Evolutionary conservation across 1,140 invertebrate genomes (phyloP).

Genomic region (Drosophila melanogaster): DNA sequence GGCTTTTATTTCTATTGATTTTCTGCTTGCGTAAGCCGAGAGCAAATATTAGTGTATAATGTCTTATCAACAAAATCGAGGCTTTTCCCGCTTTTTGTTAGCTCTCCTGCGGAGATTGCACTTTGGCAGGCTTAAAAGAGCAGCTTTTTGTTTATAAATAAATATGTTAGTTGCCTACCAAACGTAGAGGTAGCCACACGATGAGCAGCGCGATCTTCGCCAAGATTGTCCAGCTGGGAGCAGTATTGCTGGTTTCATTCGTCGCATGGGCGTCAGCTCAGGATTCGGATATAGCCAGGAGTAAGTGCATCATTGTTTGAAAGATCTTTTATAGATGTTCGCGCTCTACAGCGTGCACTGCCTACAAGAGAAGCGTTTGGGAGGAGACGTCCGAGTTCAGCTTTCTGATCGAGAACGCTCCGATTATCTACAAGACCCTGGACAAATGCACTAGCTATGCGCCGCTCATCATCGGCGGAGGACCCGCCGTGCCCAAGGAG

Average conservation of each 20-base stretch:
- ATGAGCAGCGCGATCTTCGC: conserved; percentile 13
- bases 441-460: conserved; percentile 61
- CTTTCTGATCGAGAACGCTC: conserved; percentile 24
- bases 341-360: conserved; percentile 45
- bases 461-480: conserved; percentile 58
- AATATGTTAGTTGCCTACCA: conserved; percentile 21
- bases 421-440: conserved; percentile 30
- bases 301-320: conserved; percentile 13
- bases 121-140: conserved; percentile 1
- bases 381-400: conserved; percentile 54
- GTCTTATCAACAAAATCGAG: conserved; percentile 24
- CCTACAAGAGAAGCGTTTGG: conserved; percentile 54
- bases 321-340: background rate
- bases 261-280: conserved; percentile 4
- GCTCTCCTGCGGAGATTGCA: conserved; percentile 24
- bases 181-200: conserved; percentile 13
- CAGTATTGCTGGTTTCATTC: background rate
- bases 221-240: background rate
- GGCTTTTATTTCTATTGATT: conserved; percentile 12
- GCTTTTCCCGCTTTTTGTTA: conserved; percentile 12
- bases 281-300: conserved; percentile 32
- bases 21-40: conserved; percentile 5
- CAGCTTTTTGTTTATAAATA: conserved; percentile 1
- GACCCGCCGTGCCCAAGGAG: conserved; percentile 68
- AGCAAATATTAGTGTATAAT: conserved; percentile 13